Conservation (phyloP, 2,888 invertebrate genomes). For the Amphimallon solstitiale region DNA sequence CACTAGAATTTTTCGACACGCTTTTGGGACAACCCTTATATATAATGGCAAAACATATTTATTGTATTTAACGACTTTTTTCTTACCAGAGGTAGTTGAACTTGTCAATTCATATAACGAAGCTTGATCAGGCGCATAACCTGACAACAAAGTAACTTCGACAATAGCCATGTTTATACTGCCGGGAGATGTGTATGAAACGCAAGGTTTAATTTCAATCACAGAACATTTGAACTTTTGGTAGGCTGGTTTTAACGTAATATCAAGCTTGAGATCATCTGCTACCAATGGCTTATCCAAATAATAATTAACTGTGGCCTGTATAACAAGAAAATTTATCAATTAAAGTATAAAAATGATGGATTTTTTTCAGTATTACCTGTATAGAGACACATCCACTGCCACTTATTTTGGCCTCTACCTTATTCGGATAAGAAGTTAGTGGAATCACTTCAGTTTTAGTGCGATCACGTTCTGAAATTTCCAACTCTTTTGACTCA, state of each 20-base stretch:
- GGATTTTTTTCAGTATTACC: slow-evolving; percentile 54
- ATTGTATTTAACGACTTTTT: too few relatives aligned
- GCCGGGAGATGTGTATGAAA: slow-evolving; percentile 60
- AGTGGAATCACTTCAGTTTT: slow-evolving; percentile 63
- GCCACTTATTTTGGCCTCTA: slow-evolving; percentile 65
- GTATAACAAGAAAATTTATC: slow-evolving; percentile 20
- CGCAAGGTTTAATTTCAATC: slow-evolving; percentile 60
- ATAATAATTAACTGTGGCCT: slow-evolving; percentile 67
- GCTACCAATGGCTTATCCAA: slow-evolving; percentile 63
- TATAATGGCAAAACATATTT: too few relatives aligned
- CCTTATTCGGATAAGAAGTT: slow-evolving; percentile 61
- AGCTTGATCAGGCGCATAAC: slow-evolving; percentile 70
- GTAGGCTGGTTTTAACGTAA: slow-evolving; percentile 62
- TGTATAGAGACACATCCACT: slow-evolving; percentile 69
- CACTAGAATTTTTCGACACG: too few relatives aligned
- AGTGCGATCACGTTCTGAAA: slow-evolving; percentile 64
- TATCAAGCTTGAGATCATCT: slow-evolving; percentile 66
- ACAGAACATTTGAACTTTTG: slow-evolving; percentile 64
- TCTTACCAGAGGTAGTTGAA: background rate
- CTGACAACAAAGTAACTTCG: slow-evolving; percentile 72
- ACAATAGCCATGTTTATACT: slow-evolving; percentile 71
- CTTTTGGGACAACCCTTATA: too few relatives aligned
- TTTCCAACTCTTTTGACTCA: slow-evolving; percentile 61
- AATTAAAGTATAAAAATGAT: background rate
- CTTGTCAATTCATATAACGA: slow-evolving; percentile 62